Evolutionary conservation across 1,140 invertebrate genomes (phyloP), one percentile per base, ranked within the genome.

Genomic region (Euura saliciscinereae): DNA sequence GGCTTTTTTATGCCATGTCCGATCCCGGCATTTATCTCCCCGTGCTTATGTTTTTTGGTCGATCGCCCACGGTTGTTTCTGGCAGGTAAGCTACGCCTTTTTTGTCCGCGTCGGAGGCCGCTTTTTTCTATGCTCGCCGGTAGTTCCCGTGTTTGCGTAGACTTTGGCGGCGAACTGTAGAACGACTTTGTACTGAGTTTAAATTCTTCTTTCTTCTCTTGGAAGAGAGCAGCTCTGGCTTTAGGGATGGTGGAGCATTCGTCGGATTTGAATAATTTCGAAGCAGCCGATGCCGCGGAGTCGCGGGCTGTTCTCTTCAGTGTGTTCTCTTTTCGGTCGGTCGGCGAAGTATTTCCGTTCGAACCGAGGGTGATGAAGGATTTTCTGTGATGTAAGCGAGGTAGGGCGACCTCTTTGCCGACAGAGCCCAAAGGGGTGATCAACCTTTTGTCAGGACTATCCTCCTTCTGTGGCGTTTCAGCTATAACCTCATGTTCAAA

Each of bases 1-100:
- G 81, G 83, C 68, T 74, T 82, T 71, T 80, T 86, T 10, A 88
- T 81, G 2, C 79, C 79, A 73, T 88, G 86, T 2, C 68, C 71
- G 2, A 88, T 84, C 28, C 86, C 85, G 59, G 76, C 79, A 73
- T 87, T 87, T 4, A 87, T 83, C 73, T 80, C 80, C 4, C 82
- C 82, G 43, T 75, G 70, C 68, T 43, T 79, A 6, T 73, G 45
- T 68, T 72, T 80, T 51, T 75, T 82, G 5, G 43, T 8, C 1
- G 65, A 74, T 67, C 69, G 74, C 70, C 5, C 77, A 43, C 73
- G 44, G 8, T 68, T 43, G 66, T 66, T 68, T 68, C 8, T 74
- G 46, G 66, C 8, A 2, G 79, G 77, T 46, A 80, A 70, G 71
- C 79, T 85, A 70, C 77, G 76, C 65, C 77, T 77, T 69, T 74